Conservation (phyloP, 2,113 vertebrate species). For the Gopherus flavomarginatus region DNA sequence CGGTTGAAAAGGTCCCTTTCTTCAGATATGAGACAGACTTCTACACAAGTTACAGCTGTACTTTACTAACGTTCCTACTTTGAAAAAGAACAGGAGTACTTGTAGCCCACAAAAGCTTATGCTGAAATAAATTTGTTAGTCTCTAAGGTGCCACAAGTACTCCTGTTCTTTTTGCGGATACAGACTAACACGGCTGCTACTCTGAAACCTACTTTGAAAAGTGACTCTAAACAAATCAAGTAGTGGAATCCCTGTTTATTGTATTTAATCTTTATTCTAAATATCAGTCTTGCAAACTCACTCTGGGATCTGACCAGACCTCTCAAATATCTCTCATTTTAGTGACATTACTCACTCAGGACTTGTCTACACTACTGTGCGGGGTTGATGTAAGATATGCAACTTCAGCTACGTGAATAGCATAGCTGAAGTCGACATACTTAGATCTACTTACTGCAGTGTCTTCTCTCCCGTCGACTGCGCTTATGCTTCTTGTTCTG, state of each 20-base stretch:
- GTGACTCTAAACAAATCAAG: neutral
- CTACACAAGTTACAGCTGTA: neutral
- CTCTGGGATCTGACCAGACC: neutral
- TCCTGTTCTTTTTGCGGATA: too few relatives aligned
- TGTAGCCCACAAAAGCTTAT: too few relatives aligned
- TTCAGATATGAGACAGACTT: slow-evolving; percentile 20
- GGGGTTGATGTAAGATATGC: too few relatives aligned
- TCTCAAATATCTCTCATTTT: neutral
- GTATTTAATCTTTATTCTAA: neutral
- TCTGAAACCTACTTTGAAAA: neutral
- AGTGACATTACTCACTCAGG: neutral
- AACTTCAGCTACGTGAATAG: too few relatives aligned
- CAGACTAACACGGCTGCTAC: too few relatives aligned
- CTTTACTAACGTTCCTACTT: neutral
- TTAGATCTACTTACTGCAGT: too few relatives aligned
- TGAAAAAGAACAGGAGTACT: neutral
- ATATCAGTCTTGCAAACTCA: neutral
- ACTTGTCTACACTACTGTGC: too few relatives aligned
- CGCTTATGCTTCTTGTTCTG: too few relatives aligned
- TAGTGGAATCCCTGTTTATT: neutral
- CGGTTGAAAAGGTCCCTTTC: neutral
- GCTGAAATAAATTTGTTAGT: too few relatives aligned
- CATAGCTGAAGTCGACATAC: too few relatives aligned
- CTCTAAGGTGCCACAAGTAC: too few relatives aligned
- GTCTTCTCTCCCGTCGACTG: too few relatives aligned